Evolutionary conservation across 2,888 invertebrate genomes (phyloP), one percentile per base, ranked within the genome.

Genomic region (Andrena minutula): DNA sequence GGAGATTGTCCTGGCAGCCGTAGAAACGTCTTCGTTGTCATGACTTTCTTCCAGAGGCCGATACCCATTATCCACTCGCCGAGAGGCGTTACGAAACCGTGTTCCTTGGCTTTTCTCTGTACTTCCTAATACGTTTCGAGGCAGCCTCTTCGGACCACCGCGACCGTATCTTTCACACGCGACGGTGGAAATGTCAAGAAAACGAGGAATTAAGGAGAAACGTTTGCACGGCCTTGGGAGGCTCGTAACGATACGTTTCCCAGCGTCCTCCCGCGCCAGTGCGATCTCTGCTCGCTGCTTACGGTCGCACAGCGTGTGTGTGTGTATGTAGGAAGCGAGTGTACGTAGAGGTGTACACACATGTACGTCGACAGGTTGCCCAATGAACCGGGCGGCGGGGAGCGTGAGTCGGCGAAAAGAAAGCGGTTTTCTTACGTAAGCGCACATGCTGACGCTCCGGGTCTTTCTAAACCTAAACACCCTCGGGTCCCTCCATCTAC

Each of bases 391-490:
- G 26, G 23, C 41, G 41, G 20, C 20, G 56, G 72, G 86, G 82
- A 90, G 86, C 90, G 88, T 89, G 89, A 89, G 91, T 26, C 56
- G 56, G 56, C 89, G 89, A 93, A 93, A 93, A 93, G 93, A 93
- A 93, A 93, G 93, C 93, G 90, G 89, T 77, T 68, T 64, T 74
- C 88, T 92, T 93, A 90, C 88, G 89, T 90, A 93, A 93, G 85
- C 64, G 58, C 75, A 28, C 47, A 51, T 84, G 80, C 75, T 86
- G 75, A 84, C 30, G 35, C 32, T 8, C 61, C 6, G n/a, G n/a
- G 88, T 90, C 89, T 89, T 91, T 90, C 87, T 85, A 84, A 89
- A 86, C 81, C 20, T 51, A 41, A 41, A 41, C 41, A 41, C 41
- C 41, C 41, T 41, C 41, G 12, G 12, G 3, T 41, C 41, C 41